phyloP scores from a whole-genome alignment of 2,113 vertebrate genomes.

The Nothoprocta pentlandii region DNA sequence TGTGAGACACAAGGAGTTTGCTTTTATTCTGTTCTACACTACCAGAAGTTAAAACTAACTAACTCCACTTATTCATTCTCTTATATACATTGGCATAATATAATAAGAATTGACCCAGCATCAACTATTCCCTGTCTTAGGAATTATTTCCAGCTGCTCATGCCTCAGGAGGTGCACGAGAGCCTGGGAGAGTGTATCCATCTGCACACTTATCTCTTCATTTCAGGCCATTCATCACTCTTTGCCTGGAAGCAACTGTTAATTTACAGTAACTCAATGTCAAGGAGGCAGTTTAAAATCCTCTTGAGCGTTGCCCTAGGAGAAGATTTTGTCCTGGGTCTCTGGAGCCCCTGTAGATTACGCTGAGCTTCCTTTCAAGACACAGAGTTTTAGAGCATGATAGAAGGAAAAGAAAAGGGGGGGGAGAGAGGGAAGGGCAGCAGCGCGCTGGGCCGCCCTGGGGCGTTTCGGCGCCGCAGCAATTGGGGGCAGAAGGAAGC shows the following conservation, averaged over 20 bases:
- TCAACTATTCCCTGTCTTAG: not conserved
- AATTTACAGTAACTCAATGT: conserved; percentile 50
- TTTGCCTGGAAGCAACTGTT: conserved; percentile 50
- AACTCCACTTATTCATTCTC: not conserved
- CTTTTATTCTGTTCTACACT: not conserved
- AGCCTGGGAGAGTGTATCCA: conserved; percentile 60
- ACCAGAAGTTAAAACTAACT: not conserved
- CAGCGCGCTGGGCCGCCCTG: not conserved
- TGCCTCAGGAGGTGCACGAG: not conserved
- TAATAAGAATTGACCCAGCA: conserved; percentile 8
- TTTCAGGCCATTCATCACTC: conserved; percentile 40
- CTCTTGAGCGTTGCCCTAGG: conserved; percentile 34
- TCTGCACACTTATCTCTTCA: conserved; percentile 22
- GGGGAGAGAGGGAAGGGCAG: too few relatives aligned
- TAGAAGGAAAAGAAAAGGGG: not conserved
- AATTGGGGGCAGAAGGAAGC: not conserved
- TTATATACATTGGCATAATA: not conserved
- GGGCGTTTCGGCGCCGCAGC: not conserved
- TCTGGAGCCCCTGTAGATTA: not conserved
- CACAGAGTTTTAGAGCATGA: not conserved
- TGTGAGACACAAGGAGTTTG: not conserved
- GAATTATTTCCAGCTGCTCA: conserved; percentile 37
- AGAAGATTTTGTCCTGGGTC: conserved; percentile 49
- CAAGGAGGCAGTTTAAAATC: conserved; percentile 30
- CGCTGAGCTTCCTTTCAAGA: conserved; percentile 37